A percentile compares a stretch with the other conserved stretches of the same genome.
phyloP scores from a whole-genome alignment of 2,888 invertebrate genomes.

The Subacronicta megacephala region DNA sequence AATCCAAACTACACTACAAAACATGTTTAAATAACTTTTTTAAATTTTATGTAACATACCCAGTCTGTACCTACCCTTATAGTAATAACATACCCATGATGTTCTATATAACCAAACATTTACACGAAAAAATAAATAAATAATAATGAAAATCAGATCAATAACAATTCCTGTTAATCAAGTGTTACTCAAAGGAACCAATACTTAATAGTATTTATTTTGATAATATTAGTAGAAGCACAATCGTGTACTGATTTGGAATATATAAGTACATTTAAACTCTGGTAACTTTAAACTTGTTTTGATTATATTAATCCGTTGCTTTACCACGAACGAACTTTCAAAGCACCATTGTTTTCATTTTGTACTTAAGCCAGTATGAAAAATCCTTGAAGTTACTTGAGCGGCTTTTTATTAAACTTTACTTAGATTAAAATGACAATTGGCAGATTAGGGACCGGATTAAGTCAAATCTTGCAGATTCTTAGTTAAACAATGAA shows the following conservation, averaged over 20 bases:
- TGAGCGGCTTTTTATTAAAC: slow-evolving; percentile 9
- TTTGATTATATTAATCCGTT: slow-evolving; percentile 64
- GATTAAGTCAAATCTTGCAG: neutral
- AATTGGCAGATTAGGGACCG: slow-evolving; percentile 10
- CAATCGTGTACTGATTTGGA: slow-evolving; percentile 32
- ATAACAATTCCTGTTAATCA: too few species aligned
- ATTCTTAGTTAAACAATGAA: neutral
- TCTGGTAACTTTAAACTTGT: slow-evolving; percentile 65
- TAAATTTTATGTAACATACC: too few species aligned
- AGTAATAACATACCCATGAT: too few species aligned
- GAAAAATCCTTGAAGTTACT: slow-evolving; percentile 25
- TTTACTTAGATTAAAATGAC: slow-evolving; percentile 12
- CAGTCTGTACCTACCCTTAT: too few species aligned
- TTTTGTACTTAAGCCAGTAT: slow-evolving; percentile 28
- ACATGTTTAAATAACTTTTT: too few species aligned
- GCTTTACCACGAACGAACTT: slow-evolving; percentile 60
- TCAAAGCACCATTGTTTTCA: slow-evolving; percentile 70
- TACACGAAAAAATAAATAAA: neutral
- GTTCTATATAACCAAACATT: too few species aligned
- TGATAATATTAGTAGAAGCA: slow-evolving; percentile 41
- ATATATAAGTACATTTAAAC: slow-evolving; percentile 47
- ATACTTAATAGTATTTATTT: slow-evolving; percentile 26
- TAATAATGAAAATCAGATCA: too few species aligned
- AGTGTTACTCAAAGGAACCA: neutral
- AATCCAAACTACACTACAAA: too few species aligned